Conservation (phyloP, 2,888 invertebrate genomes). For the Autographa gamma region DNA sequence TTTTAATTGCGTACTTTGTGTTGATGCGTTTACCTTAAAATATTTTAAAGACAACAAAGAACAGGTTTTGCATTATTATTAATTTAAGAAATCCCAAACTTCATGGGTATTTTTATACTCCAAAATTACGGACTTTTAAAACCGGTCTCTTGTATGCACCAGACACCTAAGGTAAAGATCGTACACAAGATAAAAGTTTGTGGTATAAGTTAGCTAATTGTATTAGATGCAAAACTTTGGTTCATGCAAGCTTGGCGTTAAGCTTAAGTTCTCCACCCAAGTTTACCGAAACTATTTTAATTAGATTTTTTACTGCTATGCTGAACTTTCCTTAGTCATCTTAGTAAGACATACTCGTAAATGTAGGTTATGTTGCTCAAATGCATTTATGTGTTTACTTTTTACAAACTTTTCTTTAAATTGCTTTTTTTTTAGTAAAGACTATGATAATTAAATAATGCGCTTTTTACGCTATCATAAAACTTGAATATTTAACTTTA, state of each 20-base stretch:
- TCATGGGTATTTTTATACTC: not conserved
- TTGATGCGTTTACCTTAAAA: no score
- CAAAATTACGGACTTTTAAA: not conserved
- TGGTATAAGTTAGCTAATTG: not conserved
- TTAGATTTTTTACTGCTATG: constrained; percentile 1
- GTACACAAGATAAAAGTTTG: not conserved
- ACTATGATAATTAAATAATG: no score
- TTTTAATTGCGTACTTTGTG: no score
- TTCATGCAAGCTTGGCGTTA: not conserved
- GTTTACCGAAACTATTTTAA: not conserved
- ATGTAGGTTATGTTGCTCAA: not conserved
- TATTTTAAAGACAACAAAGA: not conserved
- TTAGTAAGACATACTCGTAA: not conserved
- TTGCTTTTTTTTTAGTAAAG: no score
- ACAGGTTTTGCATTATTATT: not conserved
- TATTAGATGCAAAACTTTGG: not conserved
- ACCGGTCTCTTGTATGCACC: not conserved
- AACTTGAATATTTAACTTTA: no score
- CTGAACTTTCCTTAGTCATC: not conserved
- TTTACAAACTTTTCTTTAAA: no score
- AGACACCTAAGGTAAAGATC: not conserved
- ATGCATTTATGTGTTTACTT: no score
- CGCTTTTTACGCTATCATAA: no score
- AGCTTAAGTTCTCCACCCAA: not conserved
- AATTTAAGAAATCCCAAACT: not conserved